These are phyloP conservation scores for Aplocera efformata DNA, from an alignment of 2,888 invertebrate genomes.

Conservation along the genomic window DNA sequence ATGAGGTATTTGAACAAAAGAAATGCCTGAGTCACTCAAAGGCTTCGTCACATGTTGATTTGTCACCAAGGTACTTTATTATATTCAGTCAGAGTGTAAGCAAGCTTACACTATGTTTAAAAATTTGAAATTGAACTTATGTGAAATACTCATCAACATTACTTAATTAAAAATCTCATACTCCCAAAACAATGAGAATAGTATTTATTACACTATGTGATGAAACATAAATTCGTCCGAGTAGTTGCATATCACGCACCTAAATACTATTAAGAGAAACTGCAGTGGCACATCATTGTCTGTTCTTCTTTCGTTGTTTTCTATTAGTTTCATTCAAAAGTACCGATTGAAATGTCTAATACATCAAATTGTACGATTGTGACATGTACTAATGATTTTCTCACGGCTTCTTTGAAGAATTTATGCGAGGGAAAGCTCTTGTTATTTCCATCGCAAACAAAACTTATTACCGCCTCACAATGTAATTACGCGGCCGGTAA, in stretches of 20 bases:
- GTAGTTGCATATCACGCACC: no score
- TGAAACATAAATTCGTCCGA: no score
- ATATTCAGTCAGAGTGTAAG: background rate
- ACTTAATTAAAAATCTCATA: no score
- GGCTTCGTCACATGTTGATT: constrained; percentile 5
- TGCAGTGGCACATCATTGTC: constrained; percentile 1
- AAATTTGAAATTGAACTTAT: no score
- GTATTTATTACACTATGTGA: no score
- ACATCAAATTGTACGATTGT: constrained; percentile 24
- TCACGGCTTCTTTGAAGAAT: constrained; percentile 35
- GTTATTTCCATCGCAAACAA: constrained; percentile 39
- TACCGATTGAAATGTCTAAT: constrained; percentile 11
- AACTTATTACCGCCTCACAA: constrained; percentile 42
- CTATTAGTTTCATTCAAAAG: constrained; percentile 2
- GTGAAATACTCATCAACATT: no score
- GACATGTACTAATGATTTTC: constrained; percentile 29
- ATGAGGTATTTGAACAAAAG: no score
- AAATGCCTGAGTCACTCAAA: background rate
- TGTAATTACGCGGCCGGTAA: constrained; percentile 40
- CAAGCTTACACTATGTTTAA: constrained; percentile 1
- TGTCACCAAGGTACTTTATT: background rate
- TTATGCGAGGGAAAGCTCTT: constrained; percentile 44
- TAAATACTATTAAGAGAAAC: no score
- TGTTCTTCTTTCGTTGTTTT: constrained; percentile 5
- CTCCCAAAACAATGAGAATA: no score